These are phyloP conservation scores for Hypothenemus hampei DNA, from an alignment of 1,140 invertebrate genomes.

Conservation along the genomic window DNA sequence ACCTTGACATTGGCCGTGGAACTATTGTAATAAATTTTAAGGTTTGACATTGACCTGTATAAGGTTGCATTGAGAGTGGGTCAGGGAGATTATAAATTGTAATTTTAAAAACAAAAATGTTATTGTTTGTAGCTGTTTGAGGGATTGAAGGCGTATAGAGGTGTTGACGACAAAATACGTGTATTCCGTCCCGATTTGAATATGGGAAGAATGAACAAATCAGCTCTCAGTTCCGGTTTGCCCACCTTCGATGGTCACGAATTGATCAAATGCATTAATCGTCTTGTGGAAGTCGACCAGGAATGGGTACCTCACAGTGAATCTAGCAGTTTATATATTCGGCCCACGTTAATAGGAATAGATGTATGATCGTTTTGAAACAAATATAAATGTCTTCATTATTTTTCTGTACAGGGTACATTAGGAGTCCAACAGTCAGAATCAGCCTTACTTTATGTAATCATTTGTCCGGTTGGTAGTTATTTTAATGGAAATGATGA, in stretches of 20 bases:
- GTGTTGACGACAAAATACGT: constrained; percentile 87
- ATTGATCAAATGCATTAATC: constrained; percentile 79
- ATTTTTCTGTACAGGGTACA: constrained; percentile 61
- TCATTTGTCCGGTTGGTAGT: constrained; percentile 78
- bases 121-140: constrained; percentile 88
- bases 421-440: constrained; percentile 83
- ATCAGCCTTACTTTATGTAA: constrained; percentile 83
- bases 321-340: constrained; percentile 87
- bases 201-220: constrained; percentile 86
- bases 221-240: constrained; percentile 78
- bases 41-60: too few relatives aligned
- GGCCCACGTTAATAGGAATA: constrained; percentile 94
- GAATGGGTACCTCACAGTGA: constrained; percentile 95
- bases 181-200: constrained; percentile 95
- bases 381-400: neutral
- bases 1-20: too few relatives aligned
- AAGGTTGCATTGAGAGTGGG: too few relatives aligned
- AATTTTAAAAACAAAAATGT: too few relatives aligned
- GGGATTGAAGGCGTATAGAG: constrained; percentile 96
- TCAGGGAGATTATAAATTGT: too few relatives aligned
- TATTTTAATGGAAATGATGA: constrained; percentile 33
- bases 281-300: constrained; percentile 86
- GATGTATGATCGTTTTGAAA: constrained; percentile 67
- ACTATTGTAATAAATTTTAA: too few relatives aligned
- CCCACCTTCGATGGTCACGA: constrained; percentile 88